Conservation (phyloP, 1,140 invertebrate genomes). For the Aphelenchoides besseyi region DNA sequence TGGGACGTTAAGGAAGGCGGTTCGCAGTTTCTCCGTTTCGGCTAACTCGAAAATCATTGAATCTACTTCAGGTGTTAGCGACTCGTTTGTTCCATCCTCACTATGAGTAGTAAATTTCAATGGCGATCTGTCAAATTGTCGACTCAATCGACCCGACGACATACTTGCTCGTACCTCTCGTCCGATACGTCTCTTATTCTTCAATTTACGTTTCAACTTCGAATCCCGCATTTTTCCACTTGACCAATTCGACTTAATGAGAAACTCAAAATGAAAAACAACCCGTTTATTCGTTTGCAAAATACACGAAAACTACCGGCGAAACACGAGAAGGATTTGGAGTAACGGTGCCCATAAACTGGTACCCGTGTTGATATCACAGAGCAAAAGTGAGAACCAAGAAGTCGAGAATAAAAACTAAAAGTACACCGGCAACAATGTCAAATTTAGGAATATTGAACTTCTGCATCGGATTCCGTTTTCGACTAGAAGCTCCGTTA, state of each 20-base stretch:
- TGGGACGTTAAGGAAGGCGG: background rate
- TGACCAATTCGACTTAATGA: background rate
- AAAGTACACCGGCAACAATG: conserved; percentile 6
- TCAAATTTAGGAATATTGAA: conserved; percentile 8
- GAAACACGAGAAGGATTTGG: background rate
- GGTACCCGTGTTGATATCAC: background rate
- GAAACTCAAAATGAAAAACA: background rate
- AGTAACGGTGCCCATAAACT: background rate
- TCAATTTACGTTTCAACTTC: background rate
- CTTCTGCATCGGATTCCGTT: background rate
- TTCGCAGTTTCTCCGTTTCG: background rate
- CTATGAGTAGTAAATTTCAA: too few relatives aligned
- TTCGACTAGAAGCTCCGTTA: background rate
- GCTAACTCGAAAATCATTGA: background rate
- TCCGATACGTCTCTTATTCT: too few relatives aligned
- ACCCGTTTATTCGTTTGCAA: conserved; percentile 1
- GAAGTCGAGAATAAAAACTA: conserved; percentile 17
- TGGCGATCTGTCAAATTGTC: too few relatives aligned
- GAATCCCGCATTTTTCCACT: background rate
- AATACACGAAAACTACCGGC: background rate
- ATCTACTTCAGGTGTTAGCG: too few relatives aligned
- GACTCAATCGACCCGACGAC: too few relatives aligned
- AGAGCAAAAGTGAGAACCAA: conserved; percentile 16
- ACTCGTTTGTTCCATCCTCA: background rate
- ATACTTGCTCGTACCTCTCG: too few relatives aligned